Percentiles rank a stretch among this genome's conserved stretches.
These are phyloP conservation scores for Tetrao urogallus DNA, from an alignment of 2,113 vertebrate species.

Conservation along the genomic window DNA sequence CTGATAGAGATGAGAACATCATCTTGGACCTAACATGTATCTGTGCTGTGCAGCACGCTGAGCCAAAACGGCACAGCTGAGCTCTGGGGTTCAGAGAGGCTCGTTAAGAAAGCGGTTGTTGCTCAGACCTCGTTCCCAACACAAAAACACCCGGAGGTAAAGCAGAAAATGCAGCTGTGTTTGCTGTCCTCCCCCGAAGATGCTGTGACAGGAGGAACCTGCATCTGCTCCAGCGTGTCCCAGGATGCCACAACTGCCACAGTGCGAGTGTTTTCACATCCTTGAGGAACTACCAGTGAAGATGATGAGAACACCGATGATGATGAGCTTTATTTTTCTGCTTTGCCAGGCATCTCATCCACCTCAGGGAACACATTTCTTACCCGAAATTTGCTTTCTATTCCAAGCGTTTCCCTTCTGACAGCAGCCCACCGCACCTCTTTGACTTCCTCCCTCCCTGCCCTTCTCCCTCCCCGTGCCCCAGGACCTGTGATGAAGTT, in stretches of 20 bases:
- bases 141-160: rapidly evolving
- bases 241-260: neutral
- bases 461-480: neutral
- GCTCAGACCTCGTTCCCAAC: neutral
- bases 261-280: rapidly evolving
- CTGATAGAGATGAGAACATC: neutral
- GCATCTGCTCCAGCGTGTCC: neutral
- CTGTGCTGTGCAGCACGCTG: too few species aligned
- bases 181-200: neutral
- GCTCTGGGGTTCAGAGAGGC: neutral
- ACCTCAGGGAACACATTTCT: neutral
- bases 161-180: rapidly evolving
- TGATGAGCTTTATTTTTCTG: neutral
- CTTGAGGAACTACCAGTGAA: neutral
- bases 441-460: neutral
- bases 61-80: neutral
- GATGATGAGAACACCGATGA: neutral
- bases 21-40: neutral
- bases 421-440: neutral
- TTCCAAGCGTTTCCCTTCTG: neutral
- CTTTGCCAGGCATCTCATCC: neutral
- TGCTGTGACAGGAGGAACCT: neutral
- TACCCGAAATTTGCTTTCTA: neutral
- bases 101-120: neutral
- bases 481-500: neutral